Percentiles rank a stretch among this genome's conserved stretches.
phyloP scores from a whole-genome alignment of 2,113 vertebrate genomes.

The Trogon surrucura region DNA sequence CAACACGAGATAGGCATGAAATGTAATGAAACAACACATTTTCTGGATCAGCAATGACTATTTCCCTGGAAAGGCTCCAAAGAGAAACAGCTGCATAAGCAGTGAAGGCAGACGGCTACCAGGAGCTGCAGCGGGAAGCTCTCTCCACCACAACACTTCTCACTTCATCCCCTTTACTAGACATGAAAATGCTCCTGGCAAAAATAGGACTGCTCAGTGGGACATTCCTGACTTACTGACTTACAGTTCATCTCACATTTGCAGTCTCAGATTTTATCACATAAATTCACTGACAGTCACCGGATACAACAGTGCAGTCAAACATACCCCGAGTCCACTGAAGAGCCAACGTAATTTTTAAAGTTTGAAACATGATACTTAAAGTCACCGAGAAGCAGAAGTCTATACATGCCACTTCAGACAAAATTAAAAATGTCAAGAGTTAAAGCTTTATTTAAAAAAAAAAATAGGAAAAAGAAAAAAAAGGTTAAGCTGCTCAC shows the following conservation, averaged over 20 bases:
- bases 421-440: not conserved
- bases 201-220: not conserved
- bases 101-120: conserved; percentile 30
- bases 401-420: not conserved
- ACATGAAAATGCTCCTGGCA: conserved; percentile 1
- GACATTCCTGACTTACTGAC: not conserved
- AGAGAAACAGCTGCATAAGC: conserved; percentile 61
- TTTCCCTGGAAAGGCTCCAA: conserved; percentile 44
- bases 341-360: not conserved
- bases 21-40: conserved; percentile 31
- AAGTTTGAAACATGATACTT: not conserved
- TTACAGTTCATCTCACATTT: not conserved
- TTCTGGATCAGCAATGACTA: conserved; percentile 23
- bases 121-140: conserved; percentile 21
- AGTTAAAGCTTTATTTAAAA: not conserved
- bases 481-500: not conserved
- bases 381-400: not conserved
- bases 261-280: not conserved
- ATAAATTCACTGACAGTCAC: not conserved
- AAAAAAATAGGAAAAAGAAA: not conserved
- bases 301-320: not conserved
- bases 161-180: not conserved
- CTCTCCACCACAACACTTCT: not conserved
- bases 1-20: not conserved
- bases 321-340: not conserved